Evolutionary conservation across 2,113 vertebrate species (phyloP).

Genomic region (Melanocharis versteri): DNA sequence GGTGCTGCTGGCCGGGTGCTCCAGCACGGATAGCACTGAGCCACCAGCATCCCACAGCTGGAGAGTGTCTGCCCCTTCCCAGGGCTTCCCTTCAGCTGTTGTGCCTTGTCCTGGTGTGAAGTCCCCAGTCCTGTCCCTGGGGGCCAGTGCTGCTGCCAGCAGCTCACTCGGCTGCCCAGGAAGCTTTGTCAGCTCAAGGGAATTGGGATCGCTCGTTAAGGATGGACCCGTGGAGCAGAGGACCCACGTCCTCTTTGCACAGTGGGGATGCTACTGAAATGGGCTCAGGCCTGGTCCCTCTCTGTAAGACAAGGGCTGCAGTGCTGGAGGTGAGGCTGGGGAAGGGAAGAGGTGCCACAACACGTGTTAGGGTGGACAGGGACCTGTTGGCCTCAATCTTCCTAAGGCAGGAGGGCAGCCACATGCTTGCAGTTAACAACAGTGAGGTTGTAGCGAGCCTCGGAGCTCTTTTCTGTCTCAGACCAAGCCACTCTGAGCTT

Average conservation of each 20-base stretch:
- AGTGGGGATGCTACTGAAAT: background rate
- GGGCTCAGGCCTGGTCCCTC: background rate
- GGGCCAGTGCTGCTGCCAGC: background rate
- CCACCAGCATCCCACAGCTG: accelerated
- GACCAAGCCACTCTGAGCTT: background rate
- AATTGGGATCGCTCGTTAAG: background rate
- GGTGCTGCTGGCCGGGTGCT: background rate
- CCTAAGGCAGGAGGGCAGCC: background rate
- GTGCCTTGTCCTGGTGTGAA: accelerated
- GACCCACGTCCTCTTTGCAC: background rate
- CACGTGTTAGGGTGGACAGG: accelerated
- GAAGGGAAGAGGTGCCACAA: background rate
- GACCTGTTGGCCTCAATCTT: background rate
- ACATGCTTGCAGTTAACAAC: background rate
- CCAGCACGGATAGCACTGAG: background rate
- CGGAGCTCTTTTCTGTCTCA: background rate
- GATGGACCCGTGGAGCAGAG: background rate
- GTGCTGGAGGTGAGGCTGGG: background rate
- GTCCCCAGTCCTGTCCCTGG: accelerated
- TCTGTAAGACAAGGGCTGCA: background rate
- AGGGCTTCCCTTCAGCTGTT: background rate
- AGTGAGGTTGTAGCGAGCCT: accelerated
- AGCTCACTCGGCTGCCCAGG: accelerated
- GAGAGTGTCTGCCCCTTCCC: background rate
- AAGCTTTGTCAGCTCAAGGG: background rate